Base-by-base conservation (phyloP, 2,797 vertebrate genomes). In the Xenopus petersii region DNA sequence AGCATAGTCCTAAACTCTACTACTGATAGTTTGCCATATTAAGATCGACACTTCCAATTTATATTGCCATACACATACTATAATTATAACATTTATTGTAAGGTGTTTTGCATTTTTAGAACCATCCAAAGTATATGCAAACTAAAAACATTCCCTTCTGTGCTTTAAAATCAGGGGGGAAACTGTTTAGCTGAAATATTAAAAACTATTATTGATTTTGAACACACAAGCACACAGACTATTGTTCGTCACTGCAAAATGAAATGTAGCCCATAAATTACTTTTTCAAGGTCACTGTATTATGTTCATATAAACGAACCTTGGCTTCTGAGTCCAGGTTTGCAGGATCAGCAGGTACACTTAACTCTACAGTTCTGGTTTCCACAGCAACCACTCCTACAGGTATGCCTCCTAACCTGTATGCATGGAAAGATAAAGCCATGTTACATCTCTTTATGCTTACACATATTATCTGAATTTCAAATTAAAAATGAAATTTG, bases 241-340 rank as follows among this genome's bases (percentile, higher is more conserved):
- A 7, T 36, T 55, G 78, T 4, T 42, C 66, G 55, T 51, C 21
- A n/a, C 4, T 42, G 59, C 3, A 71, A 74, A 71, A 70, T 10
- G 46, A 16, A 26, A 16, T 13, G 2, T 59, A 47, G 46, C 2
- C 13, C 36, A 0, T 0, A 70, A 55, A 5, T 21, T 62, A 30
- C 30, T 1, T 0, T 0, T 12, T 10, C 36, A 72, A 65, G 12
- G 51, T 17, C 24, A 58, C 51, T 46, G 26, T 68, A 26, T 58
- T 69, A 58, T n/a, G 55, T 69, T 17, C 46, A 51, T 56, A 56
- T 66, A 33, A 46, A 63, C 80, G 24, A 75, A 84, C 97, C 93
- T 98, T 98, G 63, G 96, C 96, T 84, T 98, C 96, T 0, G 96
- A 98, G 88, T 98, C 97, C 83, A 98, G 90, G 89, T 98, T 98